Conservation (phyloP, 2,113 vertebrate genomes). For the Dolichallabes microphthalmus region DNA sequence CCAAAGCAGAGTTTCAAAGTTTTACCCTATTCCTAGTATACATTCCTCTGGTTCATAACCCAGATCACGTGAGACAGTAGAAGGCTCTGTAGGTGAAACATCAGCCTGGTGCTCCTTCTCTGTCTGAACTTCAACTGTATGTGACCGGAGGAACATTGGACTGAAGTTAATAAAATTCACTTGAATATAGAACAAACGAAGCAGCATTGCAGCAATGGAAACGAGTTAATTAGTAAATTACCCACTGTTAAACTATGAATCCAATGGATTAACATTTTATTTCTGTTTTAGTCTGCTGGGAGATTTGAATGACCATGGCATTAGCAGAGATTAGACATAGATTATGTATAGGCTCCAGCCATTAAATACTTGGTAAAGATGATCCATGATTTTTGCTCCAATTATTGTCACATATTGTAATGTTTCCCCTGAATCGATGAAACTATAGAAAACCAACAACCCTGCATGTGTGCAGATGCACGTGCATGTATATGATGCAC, state of each 20-base stretch:
- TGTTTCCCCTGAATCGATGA: background rate
- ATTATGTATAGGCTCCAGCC: too few species aligned
- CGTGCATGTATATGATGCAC: constrained; percentile 23
- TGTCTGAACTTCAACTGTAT: constrained; percentile 11
- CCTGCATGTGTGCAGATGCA: background rate
- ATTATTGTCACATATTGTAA: background rate
- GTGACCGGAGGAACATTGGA: constrained; percentile 12
- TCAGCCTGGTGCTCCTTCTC: background rate
- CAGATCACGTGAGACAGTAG: constrained; percentile 9
- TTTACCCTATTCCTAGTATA: constrained; percentile 93
- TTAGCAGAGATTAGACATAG: constrained; percentile 31
- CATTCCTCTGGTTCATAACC: constrained; percentile 83
- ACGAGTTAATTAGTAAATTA: constrained; percentile 32
- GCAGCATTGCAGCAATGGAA: constrained; percentile 14
- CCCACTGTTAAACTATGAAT: constrained; percentile 33
- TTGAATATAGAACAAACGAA: constrained; percentile 14
- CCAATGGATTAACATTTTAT: constrained; percentile 48
- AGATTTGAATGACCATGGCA: constrained; percentile 24
- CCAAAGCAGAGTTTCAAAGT: constrained; percentile 96
- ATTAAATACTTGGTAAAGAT: too few species aligned
- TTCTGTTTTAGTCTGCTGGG: constrained; percentile 42
- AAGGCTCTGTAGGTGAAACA: constrained; percentile 6
- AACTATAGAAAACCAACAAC: background rate
- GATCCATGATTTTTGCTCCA: background rate
- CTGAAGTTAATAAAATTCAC: background rate